These are phyloP conservation scores for Eledona agricola DNA, from an alignment of 2,888 invertebrate species.

Conservation along the genomic window DNA sequence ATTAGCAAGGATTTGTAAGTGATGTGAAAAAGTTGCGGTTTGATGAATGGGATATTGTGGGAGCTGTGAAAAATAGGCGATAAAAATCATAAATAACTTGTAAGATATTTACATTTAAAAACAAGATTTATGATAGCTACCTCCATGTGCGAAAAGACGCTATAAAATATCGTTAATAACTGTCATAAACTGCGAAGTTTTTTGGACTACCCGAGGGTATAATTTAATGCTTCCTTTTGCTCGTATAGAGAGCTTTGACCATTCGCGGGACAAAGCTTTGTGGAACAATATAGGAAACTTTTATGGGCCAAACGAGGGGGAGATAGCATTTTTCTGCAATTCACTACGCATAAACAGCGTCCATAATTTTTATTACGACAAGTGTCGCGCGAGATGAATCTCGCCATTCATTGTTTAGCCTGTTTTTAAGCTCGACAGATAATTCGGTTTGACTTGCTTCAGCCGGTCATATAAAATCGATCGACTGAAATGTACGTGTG, in stretches of 20 bases:
- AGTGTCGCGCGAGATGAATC: too few species aligned
- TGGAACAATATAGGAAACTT: conserved; percentile 22
- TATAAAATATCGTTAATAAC: conserved; percentile 46
- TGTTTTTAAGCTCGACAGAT: too few species aligned
- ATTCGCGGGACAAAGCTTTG: conserved; percentile 38
- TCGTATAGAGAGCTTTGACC: conserved; percentile 34
- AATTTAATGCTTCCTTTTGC: conserved; percentile 43
- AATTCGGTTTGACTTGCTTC: conserved; percentile 49
- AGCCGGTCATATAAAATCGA: conserved; percentile 52
- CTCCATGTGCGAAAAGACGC: conserved; percentile 35
- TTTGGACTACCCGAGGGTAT: conserved; percentile 41
- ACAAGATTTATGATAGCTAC: conserved; percentile 36
- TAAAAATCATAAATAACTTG: conserved; percentile 34
- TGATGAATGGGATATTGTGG: background rate
- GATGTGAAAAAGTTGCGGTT: conserved; percentile 3
- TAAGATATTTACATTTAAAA: conserved; percentile 37
- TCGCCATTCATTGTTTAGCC: too few species aligned
- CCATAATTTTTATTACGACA: conserved; percentile 19
- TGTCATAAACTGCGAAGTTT: conserved; percentile 43
- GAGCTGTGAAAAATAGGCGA: conserved; percentile 3
- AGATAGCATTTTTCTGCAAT: conserved; percentile 29
- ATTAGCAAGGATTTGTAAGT: too few species aligned
- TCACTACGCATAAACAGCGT: conserved; percentile 8
- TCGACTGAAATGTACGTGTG: conserved; percentile 42
- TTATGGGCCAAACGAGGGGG: conserved; percentile 12